Conservation (phyloP, 2,113 vertebrate genomes). For the Australoheros scitulus region DNA sequence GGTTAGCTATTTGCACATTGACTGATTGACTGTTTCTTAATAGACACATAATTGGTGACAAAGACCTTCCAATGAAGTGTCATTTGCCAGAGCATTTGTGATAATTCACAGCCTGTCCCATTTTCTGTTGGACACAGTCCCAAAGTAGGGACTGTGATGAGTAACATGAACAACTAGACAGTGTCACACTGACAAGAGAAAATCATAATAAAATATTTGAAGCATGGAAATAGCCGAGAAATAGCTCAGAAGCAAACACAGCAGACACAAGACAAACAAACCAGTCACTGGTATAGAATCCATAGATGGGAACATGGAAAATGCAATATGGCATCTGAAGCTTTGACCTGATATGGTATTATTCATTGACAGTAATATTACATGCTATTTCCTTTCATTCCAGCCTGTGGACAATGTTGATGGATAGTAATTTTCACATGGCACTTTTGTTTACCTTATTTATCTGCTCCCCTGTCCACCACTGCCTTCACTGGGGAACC, state of each 20-base stretch:
- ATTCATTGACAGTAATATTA: conserved; percentile 77
- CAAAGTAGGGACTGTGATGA: conserved; percentile 70
- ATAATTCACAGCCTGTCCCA: conserved; percentile 84
- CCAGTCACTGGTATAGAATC: conserved; percentile 43
- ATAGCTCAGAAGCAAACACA: conserved; percentile 46
- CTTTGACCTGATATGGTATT: conserved; percentile 68
- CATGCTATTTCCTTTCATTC: conserved; percentile 69
- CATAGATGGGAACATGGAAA: conserved; percentile 55
- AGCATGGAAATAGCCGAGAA: conserved; percentile 25
- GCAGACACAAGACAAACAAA: conserved; percentile 63
- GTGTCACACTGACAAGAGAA: conserved; percentile 52
- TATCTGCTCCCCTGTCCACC: conserved; percentile 55
- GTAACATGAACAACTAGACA: conserved; percentile 58
- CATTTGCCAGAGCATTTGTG: conserved; percentile 84
- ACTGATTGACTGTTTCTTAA: conserved; percentile 98
- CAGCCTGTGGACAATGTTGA: conserved; percentile 66
- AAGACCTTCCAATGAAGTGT: conserved; percentile 94
- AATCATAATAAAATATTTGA: conserved; percentile 47
- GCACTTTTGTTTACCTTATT: conserved; percentile 75
- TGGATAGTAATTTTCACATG: conserved; percentile 73
- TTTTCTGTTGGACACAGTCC: conserved; percentile 80
- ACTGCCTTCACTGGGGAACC: conserved; percentile 55
- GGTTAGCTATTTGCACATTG: conserved; percentile 89
- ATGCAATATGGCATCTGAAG: conserved; percentile 65
- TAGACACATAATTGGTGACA: conserved; percentile 99